Base-by-base conservation (phyloP, 64 coral and sea anemone genomes). In the Trachythela sp. region DNA sequence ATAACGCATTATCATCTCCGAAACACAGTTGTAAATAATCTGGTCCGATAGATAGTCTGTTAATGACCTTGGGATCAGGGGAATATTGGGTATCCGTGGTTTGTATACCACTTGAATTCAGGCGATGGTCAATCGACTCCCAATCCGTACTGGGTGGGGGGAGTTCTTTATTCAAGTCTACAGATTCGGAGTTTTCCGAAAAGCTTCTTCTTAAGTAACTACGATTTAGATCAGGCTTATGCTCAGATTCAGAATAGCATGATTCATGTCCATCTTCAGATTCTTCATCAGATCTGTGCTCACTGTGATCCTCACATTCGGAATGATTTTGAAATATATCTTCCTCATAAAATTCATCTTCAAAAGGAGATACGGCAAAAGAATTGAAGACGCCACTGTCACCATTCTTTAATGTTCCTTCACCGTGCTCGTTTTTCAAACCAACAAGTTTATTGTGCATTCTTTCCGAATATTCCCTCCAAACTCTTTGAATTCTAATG, bases 401-500 rank as follows among this genome's bases (percentile, higher is more conserved):
- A 39, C 75, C 75, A 17, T 80, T 39, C 13, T 80, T 2, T 17
- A 14, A 14, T 80, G 15, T 80, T 30, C 30, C 37, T 20, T 36
- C 34, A 80, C 33, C 75, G 1, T 8, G 75, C 0, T 15, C 31
- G 75, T 80, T 80, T 39, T 80, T 35, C 6, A 80, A 80, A 80
- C 33, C 34, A 34, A 2, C 18, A 37, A 80, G 75, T 80, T 80
- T 80, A 15, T 80, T 30, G 37, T 80, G 75, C 2, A 80, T 35
- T 80, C 37, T 80, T 80, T 35, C 75, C 8, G 75, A 80, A 39
- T 80, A 80, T 5, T 93, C 83, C 54, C 95, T 88, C 95, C 95
- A 98, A 8, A 93, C 95, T 89, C 95, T 88, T 88, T 98, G 95
- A 87, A 98, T 98, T 33, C 95, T 98, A 39, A 13, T 56, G 71